A percentile compares a stretch with the other conserved stretches of the same genome.
These are phyloP conservation scores for Himalopsyche kuldschensis DNA, from an alignment of 2,888 invertebrate genomes.

Conservation along the genomic window DNA sequence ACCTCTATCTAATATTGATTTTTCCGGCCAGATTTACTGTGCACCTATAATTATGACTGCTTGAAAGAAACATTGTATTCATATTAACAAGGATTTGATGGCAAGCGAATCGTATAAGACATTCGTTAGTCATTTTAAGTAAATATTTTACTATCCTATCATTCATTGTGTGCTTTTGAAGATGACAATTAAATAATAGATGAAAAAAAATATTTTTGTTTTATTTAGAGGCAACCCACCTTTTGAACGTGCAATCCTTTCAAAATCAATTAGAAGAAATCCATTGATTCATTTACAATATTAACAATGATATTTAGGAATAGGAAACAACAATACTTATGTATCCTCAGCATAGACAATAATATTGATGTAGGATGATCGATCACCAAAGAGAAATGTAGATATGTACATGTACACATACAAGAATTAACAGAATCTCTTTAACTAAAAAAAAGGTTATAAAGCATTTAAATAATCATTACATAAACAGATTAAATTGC, in stretches of 20 bases:
- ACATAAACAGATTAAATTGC: too few species aligned
- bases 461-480: not conserved
- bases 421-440: too few species aligned
- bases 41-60: not conserved
- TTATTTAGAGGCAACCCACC: not conserved
- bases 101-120: constrained; percentile 2
- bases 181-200: constrained; percentile 13
- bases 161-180: constrained; percentile 34
- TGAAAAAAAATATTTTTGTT: constrained; percentile 5
- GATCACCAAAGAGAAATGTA: too few species aligned
- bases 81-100: not conserved
- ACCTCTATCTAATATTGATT: not conserved
- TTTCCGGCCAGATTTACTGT: not conserved
- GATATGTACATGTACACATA: too few species aligned
- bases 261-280: not conserved
- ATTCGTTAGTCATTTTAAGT: constrained; percentile 32
- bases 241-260: not conserved
- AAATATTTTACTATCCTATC: constrained; percentile 28
- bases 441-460: not conserved
- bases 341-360: not conserved
- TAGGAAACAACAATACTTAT: not conserved
- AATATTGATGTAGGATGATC: too few species aligned
- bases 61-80: not conserved
- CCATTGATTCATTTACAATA: not conserved
- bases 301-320: not conserved